Conservation (phyloP, 2,113 vertebrate species). For the Centropristis striata region DNA sequence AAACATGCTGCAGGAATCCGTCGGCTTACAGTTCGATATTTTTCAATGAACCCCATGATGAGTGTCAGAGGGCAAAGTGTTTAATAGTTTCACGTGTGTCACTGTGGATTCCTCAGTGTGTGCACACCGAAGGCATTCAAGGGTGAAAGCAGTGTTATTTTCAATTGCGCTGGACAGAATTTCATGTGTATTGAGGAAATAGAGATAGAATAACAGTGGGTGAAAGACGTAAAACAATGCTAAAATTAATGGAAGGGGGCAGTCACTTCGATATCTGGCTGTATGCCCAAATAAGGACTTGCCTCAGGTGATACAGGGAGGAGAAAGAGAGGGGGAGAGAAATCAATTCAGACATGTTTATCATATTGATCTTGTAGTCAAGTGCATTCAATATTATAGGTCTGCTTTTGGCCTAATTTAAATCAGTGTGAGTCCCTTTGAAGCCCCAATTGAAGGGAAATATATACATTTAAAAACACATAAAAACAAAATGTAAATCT, state of each 20-base stretch:
- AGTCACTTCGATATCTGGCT: constrained; percentile 46
- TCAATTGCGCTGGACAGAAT: constrained; percentile 35
- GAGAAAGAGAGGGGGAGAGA: background rate
- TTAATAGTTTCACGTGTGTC: constrained; percentile 56
- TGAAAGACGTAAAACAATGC: constrained; percentile 40
- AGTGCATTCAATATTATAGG: background rate
- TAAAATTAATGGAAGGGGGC: constrained; percentile 31
- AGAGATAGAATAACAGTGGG: constrained; percentile 48
- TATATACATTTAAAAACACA: background rate
- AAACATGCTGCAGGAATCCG: constrained; percentile 58
- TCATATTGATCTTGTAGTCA: background rate
- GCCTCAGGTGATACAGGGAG: constrained; percentile 29
- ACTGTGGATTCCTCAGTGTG: constrained; percentile 26
- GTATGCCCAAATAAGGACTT: constrained; percentile 24
- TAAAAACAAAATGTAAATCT: background rate
- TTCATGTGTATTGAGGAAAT: constrained; percentile 51
- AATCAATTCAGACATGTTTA: constrained; percentile 8
- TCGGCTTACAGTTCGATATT: constrained; percentile 35
- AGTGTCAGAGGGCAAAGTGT: constrained; percentile 57
- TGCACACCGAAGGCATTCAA: constrained; percentile 27
- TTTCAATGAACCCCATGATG: constrained; percentile 28
- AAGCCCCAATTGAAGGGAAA: background rate
- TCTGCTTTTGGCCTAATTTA: background rate
- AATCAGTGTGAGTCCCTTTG: background rate
- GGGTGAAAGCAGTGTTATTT: constrained; percentile 36